Percentiles rank a stretch among this genome's conserved stretches.
phyloP scores from a whole-genome alignment of 2,888 invertebrate genomes.

The Schrankia costaestrigalis region DNA sequence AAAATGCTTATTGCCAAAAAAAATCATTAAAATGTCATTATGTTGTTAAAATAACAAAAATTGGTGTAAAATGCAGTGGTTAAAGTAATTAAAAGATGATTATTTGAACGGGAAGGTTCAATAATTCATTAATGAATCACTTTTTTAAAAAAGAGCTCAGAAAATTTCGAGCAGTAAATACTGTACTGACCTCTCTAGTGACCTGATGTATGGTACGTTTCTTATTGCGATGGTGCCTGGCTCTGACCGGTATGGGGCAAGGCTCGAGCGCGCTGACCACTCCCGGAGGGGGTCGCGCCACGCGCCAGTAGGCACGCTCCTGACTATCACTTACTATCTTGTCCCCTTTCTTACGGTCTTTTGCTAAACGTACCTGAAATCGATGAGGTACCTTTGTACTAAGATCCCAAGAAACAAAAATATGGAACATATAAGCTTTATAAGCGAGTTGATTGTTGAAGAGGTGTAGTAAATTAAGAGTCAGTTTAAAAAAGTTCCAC shows the following conservation, averaged over 20 bases:
- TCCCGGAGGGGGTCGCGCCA: slow-evolving; percentile 96
- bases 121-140: neutral
- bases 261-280: slow-evolving; percentile 91
- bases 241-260: slow-evolving; percentile 90
- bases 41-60: too few relatives aligned
- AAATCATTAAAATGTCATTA: too few relatives aligned
- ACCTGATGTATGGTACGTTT: slow-evolving; percentile 89
- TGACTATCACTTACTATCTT: slow-evolving; percentile 98
- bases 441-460: too few relatives aligned
- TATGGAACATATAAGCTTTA: too few relatives aligned
- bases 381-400: neutral
- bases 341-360: slow-evolving; percentile 97
- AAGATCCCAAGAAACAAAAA: too few relatives aligned
- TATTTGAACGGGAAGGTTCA: too few relatives aligned
- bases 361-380: slow-evolving; percentile 89
- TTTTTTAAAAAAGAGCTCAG: neutral
- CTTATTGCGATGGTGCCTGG: slow-evolving; percentile 84
- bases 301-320: slow-evolving; percentile 98
- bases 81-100: too few relatives aligned
- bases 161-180: too few relatives aligned
- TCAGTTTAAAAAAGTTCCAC: too few relatives aligned
- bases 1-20: too few relatives aligned
- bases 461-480: too few relatives aligned
- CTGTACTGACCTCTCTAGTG: slow-evolving; percentile 85
- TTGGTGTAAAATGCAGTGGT: too few relatives aligned